Percentiles rank a stretch among this genome's conserved stretches.
phyloP scores from a whole-genome alignment of 2,888 invertebrate genomes.

The Limenitis camilla region DNA sequence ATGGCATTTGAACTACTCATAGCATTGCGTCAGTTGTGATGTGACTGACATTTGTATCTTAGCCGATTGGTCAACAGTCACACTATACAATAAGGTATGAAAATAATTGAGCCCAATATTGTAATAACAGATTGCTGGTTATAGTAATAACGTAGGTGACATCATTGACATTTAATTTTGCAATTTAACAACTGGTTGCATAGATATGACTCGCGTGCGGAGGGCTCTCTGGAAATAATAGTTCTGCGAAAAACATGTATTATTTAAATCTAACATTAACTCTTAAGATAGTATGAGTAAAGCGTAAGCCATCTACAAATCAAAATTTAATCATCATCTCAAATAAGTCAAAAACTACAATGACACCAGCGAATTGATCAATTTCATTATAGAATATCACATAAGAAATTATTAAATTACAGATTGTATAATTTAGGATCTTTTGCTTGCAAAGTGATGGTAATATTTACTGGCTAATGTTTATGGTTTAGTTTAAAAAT shows the following conservation, averaged over 20 bases:
- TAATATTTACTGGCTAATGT: too few relatives aligned
- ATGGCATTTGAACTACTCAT: slow-evolving; percentile 44
- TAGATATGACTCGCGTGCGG: background rate
- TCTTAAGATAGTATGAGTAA: too few relatives aligned
- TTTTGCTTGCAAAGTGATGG: too few relatives aligned
- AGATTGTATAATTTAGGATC: too few relatives aligned
- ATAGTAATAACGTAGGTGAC: slow-evolving; percentile 10
- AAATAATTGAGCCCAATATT: slow-evolving; percentile 23
- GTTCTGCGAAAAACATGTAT: background rate
- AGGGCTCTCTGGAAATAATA: background rate
- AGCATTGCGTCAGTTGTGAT: slow-evolving; percentile 39
- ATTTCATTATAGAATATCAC: too few relatives aligned
- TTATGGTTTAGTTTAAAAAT: too few relatives aligned
- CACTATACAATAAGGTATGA: slow-evolving; percentile 26
- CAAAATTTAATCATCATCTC: too few relatives aligned
- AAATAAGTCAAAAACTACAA: too few relatives aligned
- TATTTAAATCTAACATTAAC: too few relatives aligned
- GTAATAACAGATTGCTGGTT: slow-evolving; percentile 21
- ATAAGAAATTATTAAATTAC: too few relatives aligned
- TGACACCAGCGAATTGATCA: too few relatives aligned
- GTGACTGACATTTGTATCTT: slow-evolving; percentile 42
- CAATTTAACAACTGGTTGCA: background rate
- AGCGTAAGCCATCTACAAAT: too few relatives aligned
- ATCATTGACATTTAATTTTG: slow-evolving; percentile 9
- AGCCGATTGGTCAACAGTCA: slow-evolving; percentile 45